Percentiles rank a stretch among this genome's conserved stretches.
Conservation (phyloP, 2,113 vertebrate species). For the Notechis scutatus region DNA sequence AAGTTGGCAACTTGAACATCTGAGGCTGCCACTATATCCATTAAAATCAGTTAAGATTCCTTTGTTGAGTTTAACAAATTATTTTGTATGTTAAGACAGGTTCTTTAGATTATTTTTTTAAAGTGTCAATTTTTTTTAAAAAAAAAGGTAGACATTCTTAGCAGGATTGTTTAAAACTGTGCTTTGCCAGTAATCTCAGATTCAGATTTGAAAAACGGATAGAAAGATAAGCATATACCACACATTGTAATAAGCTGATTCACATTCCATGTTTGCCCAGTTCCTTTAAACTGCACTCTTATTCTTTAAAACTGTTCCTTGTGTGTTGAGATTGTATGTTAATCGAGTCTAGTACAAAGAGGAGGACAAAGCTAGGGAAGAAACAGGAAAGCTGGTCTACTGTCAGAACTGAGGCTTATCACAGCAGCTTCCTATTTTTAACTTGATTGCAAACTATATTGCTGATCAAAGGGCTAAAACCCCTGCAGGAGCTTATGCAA, state of each 20-base stretch:
- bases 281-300: slow-evolving; percentile 50
- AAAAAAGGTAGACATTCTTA: background rate
- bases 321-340: slow-evolving; percentile 58
- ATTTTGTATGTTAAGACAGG: background rate
- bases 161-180: slow-evolving; percentile 3
- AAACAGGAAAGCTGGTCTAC: slow-evolving; percentile 65
- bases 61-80: background rate
- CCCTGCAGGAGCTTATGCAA: slow-evolving; percentile 74
- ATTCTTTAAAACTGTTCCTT: slow-evolving; percentile 48
- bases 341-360: slow-evolving; percentile 64
- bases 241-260: background rate
- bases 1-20: background rate
- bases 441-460: slow-evolving; percentile 82
- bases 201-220: background rate
- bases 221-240: rapidly evolving
- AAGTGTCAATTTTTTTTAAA: background rate
- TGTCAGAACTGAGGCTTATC: slow-evolving; percentile 78
- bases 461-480: slow-evolving; percentile 82
- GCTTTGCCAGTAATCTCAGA: background rate
- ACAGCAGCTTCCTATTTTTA: slow-evolving; percentile 80
- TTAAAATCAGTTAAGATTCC: background rate
- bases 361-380: slow-evolving; percentile 58
- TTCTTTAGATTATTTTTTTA: background rate
- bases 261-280: background rate
- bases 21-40: background rate